Evolutionary conservation across 2,888 invertebrate species (phyloP), one percentile per base, ranked within the genome.

Genomic region (Pyrochroa serraticornis): DNA sequence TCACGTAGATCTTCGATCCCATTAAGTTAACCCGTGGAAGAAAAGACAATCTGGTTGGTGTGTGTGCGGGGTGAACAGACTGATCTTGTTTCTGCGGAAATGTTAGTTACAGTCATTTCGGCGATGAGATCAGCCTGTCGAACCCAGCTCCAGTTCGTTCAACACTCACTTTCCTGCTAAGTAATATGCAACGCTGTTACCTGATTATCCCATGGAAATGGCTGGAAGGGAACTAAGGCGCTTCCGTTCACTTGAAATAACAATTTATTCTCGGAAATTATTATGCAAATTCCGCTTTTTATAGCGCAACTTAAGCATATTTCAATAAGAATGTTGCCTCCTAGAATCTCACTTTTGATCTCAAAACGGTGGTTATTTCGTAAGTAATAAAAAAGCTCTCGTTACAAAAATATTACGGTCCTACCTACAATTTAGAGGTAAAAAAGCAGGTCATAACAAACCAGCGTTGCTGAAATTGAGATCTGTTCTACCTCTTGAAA

Each of bases 101-200:
- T 79, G 79, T 79, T 68, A 70, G 70, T 71, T 73, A 50, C 56
- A 76, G 71, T 77, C 78, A 79, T 79, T 79, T 79, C 79, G 79
- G 79, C 79, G 79, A 79, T 78, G 78, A 79, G 79, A 79, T 79
- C 79, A 79, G 79, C 79, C 79, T 79, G 79, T 79, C 73, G 71
- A 77, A 77, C 75, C 72, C 72, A 68, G 72, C 69, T 50, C 61
- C 32, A 43, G 47, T 41, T 36, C 41, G 37, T 55, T 42, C 49
- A 55, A 49, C 49, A 41, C 37, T 42, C 44, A 10, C 33, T 31
- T 9, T 14, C n/a, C 59, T 50, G 51, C 51, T n/a, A 49, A 50
- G 55, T 56, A 64, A 56, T 60, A 60, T 60, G 62, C 60, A 48
- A 31, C 33, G 32, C 52, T 50, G 41, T 53, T 53, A 46, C 50